A percentile compares a stretch with the other conserved stretches of the same genome.
Evolutionary conservation across 2,888 invertebrate genomes (phyloP).

Genomic region (Eubasilissa splendida): DNA sequence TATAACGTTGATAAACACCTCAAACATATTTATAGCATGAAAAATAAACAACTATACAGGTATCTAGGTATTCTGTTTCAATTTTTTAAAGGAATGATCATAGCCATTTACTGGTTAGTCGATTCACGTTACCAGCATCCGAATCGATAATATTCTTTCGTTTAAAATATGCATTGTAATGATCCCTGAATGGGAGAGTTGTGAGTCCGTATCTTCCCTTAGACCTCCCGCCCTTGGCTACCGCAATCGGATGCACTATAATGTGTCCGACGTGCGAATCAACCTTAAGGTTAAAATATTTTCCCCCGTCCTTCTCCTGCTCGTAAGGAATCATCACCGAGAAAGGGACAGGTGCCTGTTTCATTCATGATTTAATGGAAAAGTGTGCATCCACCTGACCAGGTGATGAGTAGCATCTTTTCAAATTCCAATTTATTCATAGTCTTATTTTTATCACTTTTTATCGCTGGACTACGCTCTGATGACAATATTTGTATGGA

Average conservation of each 20-base stretch:
- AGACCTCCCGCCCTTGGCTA: background rate
- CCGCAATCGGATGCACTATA: constrained; percentile 39
- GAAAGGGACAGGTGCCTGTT: constrained; percentile 27
- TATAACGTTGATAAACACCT: too few species aligned
- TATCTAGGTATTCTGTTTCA: too few species aligned
- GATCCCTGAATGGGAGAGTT: constrained; percentile 23
- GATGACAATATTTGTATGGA: constrained; percentile 55
- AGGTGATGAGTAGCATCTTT: constrained; percentile 44
- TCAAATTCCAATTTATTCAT: constrained; percentile 48
- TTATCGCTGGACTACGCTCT: constrained; percentile 25
- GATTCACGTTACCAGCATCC: constrained; percentile 26
- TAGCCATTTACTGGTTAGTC: constrained; percentile 24
- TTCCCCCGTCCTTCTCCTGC: constrained; percentile 32
- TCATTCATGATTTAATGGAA: constrained; percentile 55
- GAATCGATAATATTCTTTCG: constrained; percentile 32
- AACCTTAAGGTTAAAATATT: constrained; percentile 43
- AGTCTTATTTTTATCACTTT: constrained; percentile 41
- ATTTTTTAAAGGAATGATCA: constrained; percentile 5
- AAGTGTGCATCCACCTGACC: constrained; percentile 44
- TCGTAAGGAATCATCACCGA: background rate
- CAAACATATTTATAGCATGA: too few species aligned
- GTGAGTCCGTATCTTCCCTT: constrained; percentile 26
- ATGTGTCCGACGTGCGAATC: constrained; percentile 51
- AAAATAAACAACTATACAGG: too few species aligned
- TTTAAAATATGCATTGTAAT: constrained; percentile 46